Percentiles rank a stretch among this genome's conserved stretches.
phyloP scores from a whole-genome alignment of 2,797 vertebrate species.

The Sebastes taczanowskii region DNA sequence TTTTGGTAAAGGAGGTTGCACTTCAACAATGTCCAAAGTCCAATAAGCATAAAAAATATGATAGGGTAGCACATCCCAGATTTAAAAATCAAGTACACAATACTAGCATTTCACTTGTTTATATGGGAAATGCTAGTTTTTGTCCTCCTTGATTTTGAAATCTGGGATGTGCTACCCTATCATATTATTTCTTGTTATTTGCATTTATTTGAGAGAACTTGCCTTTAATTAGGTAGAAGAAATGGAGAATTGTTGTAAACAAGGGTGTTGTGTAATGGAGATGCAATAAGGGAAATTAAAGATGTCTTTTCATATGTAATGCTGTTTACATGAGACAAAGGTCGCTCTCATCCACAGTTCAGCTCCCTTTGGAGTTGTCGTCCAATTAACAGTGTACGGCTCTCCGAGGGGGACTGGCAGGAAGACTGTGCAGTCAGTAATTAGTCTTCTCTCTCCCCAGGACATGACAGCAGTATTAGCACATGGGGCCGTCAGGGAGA shows the following conservation, averaged over 20 bases:
- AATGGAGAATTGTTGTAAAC: background rate
- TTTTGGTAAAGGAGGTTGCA: no score
- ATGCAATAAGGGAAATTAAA: slow-evolving; percentile 7
- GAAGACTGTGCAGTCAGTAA: slow-evolving; percentile 72
- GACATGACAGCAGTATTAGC: slow-evolving; percentile 76
- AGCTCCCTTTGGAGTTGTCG: slow-evolving; percentile 64
- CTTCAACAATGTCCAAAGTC: no score
- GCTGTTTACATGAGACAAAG: slow-evolving; percentile 61
- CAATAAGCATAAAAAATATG: no score
- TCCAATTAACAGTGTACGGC: slow-evolving; percentile 70
- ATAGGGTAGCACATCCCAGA: no score
- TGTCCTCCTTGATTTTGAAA: no score
- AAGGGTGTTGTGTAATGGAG: background rate
- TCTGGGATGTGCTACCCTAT: no score
- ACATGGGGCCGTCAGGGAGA: slow-evolving; percentile 59
- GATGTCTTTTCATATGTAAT: slow-evolving; percentile 35
- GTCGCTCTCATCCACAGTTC: slow-evolving; percentile 57
- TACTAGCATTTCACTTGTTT: no score
- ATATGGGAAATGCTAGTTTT: no score
- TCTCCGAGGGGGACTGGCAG: slow-evolving; percentile 73
- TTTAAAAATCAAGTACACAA: no score
- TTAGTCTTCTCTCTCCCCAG: slow-evolving; percentile 76
- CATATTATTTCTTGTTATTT: no score
- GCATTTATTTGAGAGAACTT: background rate
- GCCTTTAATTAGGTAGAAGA: background rate